These are phyloP conservation scores for Hololepta plana DNA, from an alignment of 2,888 invertebrate species.

Conservation along the genomic window DNA sequence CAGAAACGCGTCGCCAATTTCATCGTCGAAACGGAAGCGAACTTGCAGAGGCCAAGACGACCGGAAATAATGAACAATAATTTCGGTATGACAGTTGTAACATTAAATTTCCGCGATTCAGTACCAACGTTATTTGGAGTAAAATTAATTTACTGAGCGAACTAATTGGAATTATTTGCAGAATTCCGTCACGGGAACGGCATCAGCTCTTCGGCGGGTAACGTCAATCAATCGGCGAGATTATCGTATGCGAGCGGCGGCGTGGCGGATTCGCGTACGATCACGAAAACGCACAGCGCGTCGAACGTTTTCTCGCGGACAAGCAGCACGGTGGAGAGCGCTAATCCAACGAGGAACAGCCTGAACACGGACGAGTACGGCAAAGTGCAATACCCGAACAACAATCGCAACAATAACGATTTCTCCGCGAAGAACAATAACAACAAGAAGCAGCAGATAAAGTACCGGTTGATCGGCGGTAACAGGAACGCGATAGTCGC, in stretches of 20 bases:
- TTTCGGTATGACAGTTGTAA: slow-evolving; percentile 8
- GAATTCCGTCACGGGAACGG: too few relatives aligned
- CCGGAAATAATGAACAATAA: slow-evolving; percentile 13
- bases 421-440: too few relatives aligned
- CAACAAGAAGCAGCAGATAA: too few relatives aligned
- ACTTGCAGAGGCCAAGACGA: slow-evolving; percentile 31
- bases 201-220: slow-evolving; percentile 18
- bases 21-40: slow-evolving; percentile 57
- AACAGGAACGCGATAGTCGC: slow-evolving; percentile 7
- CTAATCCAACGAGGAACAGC: slow-evolving; percentile 15
- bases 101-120: neutral
- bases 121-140: too few relatives aligned
- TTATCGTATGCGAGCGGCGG: slow-evolving; percentile 12
- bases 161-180: too few relatives aligned
- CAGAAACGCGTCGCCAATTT: slow-evolving; percentile 51
- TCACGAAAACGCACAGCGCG: slow-evolving; percentile 26
- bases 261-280: slow-evolving; percentile 14
- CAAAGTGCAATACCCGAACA: slow-evolving; percentile 16
- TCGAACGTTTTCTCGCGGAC: slow-evolving; percentile 23
- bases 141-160: too few relatives aligned
- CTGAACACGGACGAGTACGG: slow-evolving; percentile 17
- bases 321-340: slow-evolving; percentile 10
- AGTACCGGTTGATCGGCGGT: slow-evolving; percentile 7
- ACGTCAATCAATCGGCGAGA: slow-evolving; percentile 14
- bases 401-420: slow-evolving; percentile 7